These are phyloP conservation scores for Lepidocyrtoides sp. DNA, from an alignment of 2,888 invertebrate species.

Conservation along the genomic window DNA sequence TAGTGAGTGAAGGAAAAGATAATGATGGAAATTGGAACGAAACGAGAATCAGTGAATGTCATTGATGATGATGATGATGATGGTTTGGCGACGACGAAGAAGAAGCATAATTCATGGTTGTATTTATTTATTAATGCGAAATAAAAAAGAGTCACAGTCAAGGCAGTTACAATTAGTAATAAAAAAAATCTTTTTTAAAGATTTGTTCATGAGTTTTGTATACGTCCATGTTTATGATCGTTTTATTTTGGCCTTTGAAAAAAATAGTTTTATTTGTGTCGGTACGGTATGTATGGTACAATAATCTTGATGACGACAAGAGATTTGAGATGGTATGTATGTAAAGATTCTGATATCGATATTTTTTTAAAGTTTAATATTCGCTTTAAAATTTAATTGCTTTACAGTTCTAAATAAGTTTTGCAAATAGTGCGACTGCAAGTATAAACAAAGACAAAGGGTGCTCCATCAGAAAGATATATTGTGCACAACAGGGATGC, in stretches of 20 bases:
- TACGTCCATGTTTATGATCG: background rate
- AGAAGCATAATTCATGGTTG: too few relatives aligned
- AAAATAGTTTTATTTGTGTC: background rate
- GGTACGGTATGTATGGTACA: background rate
- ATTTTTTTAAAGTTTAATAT: background rate
- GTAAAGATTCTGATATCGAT: background rate
- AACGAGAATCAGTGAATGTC: background rate
- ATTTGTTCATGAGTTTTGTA: background rate
- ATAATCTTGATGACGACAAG: background rate
- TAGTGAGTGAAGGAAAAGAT: background rate
- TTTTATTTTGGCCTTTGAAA: background rate
- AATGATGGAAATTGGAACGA: background rate
- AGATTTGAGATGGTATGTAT: too few relatives aligned
- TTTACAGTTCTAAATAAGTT: background rate
- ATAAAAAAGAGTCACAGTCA: slow-evolving; percentile 3
- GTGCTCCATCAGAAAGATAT: background rate
- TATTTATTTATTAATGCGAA: background rate
- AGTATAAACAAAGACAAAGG: background rate
- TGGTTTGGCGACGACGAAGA: too few relatives aligned
- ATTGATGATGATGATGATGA: too few relatives aligned
- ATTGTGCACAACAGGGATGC: background rate
- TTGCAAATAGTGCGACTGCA: background rate
- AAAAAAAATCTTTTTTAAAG: background rate
- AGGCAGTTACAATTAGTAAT: background rate
- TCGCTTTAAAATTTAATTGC: slow-evolving; percentile 5